These are phyloP conservation scores for Eptatretus atami DNA, from an alignment of 2,797 vertebrate genomes.

Conservation along the genomic window DNA sequence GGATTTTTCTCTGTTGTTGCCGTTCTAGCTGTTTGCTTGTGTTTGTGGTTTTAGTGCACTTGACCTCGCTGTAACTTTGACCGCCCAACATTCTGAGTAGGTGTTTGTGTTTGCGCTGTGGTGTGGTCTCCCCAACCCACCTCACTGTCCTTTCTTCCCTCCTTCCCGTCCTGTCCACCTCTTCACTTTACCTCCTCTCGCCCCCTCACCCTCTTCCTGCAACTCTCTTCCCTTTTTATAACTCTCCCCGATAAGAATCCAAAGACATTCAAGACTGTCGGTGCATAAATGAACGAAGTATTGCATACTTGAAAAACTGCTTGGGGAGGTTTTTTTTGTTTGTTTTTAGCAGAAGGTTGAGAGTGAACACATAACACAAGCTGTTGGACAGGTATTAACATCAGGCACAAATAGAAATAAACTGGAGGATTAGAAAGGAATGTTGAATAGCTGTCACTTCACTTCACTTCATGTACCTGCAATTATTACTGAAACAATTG, in stretches of 20 bases:
- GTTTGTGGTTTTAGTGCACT: constrained; percentile 5
- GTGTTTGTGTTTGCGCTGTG: not conserved
- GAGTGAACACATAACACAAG: too few relatives aligned
- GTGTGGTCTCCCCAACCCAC: not conserved
- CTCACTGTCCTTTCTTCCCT: not conserved
- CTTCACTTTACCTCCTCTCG: not conserved
- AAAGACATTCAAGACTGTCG: constrained; percentile 2
- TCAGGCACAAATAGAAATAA: too few relatives aligned
- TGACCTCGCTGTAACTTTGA: not conserved
- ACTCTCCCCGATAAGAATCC: constrained; percentile 3
- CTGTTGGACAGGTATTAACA: too few relatives aligned
- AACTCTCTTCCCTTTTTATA: not conserved
- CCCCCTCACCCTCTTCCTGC: not conserved
- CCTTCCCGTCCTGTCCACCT: not conserved
- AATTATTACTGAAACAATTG: too few relatives aligned
- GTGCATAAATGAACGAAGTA: constrained; percentile 4
- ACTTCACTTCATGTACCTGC: too few relatives aligned
- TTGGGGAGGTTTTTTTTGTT: not conserved
- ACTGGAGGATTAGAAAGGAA: too few relatives aligned
- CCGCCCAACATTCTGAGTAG: not conserved
- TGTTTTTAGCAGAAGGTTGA: too few relatives aligned
- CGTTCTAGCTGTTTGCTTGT: constrained; percentile 3
- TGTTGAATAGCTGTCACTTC: too few relatives aligned
- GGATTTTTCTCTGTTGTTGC: too few relatives aligned
- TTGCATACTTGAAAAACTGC: constrained; percentile 5